phyloP scores from a whole-genome alignment of 2,888 invertebrate genomes.

The Brassicogethes aeneus region DNA sequence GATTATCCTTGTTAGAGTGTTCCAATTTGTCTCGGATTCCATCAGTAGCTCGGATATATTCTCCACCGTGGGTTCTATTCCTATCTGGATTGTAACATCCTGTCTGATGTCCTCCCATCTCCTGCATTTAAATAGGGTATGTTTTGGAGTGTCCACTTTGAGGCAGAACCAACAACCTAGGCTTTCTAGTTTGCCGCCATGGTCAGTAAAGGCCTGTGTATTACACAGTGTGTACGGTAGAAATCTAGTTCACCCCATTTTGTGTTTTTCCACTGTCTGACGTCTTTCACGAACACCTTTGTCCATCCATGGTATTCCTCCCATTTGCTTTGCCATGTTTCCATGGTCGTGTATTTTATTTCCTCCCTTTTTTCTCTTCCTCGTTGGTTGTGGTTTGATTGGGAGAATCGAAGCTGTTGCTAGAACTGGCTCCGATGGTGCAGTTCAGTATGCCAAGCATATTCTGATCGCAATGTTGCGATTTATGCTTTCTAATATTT shows the following conservation, averaged over 20 bases:
- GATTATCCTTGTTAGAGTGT: too few relatives aligned
- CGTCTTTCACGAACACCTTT: background rate
- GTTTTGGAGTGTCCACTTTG: conserved; percentile 6
- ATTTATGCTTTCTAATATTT: conserved; percentile 2
- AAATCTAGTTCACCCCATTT: conserved; percentile 2
- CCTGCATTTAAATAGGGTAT: conserved; percentile 9
- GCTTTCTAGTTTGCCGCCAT: background rate
- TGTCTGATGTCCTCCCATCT: conserved; percentile 2
- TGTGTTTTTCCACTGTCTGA: conserved; percentile 1
- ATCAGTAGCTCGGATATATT: too few relatives aligned
- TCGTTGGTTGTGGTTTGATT: background rate
- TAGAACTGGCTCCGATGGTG: background rate
- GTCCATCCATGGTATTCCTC: conserved; percentile 3
- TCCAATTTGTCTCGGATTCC: too few relatives aligned
- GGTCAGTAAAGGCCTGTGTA: background rate
- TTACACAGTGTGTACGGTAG: conserved; percentile 2
- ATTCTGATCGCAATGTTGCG: conserved; percentile 3
- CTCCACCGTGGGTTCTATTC: too few relatives aligned
- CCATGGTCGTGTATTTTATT: background rate
- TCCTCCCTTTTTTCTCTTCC: background rate
- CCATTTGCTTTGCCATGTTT: conserved; percentile 1
- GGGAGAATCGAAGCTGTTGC: background rate
- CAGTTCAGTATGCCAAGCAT: conserved; percentile 4
- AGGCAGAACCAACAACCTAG: conserved; percentile 3
- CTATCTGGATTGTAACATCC: background rate